A percentile compares a stretch with the other conserved stretches of the same genome.
phyloP scores from a whole-genome alignment of 2,888 invertebrate species.

The Drosophila testacea region DNA sequence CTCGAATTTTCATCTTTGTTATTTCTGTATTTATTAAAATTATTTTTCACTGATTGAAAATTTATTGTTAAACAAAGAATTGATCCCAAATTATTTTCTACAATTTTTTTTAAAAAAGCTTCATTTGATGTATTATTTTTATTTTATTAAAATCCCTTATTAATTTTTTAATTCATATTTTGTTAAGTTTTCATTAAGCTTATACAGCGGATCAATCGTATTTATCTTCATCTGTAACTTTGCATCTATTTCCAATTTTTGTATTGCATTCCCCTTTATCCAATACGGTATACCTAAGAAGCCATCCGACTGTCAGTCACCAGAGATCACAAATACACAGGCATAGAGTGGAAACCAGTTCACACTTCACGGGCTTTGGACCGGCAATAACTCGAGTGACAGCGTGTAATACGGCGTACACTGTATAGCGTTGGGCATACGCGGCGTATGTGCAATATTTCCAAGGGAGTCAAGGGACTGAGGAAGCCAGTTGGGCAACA shows the following conservation, averaged over 20 bases:
- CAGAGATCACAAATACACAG: slow-evolving; percentile 47
- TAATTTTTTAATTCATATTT: too few species aligned
- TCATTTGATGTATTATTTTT: too few species aligned
- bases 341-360: slow-evolving; percentile 26
- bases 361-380: slow-evolving; percentile 56
- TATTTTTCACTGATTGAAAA: too few species aligned
- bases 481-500: slow-evolving; percentile 39
- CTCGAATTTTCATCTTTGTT: background rate
- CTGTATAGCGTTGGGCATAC: slow-evolving; percentile 43
- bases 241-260: slow-evolving; percentile 15
- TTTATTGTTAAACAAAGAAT: too few species aligned
- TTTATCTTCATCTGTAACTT: background rate
- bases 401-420: slow-evolving; percentile 37
- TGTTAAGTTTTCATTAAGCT: too few species aligned
- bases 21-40: too few species aligned
- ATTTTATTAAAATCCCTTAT: too few species aligned
- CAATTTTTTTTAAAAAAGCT: too few species aligned
- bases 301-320: slow-evolving; percentile 41
- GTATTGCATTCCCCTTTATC: slow-evolving; percentile 14
- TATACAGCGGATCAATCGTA: background rate
- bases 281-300: slow-evolving; percentile 43
- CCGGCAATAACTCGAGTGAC: slow-evolving; percentile 51
- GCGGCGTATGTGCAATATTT: slow-evolving; percentile 67
- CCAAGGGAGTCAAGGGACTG: slow-evolving; percentile 10
- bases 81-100: too few species aligned